Evolutionary conservation across 2,797 vertebrate genomes (phyloP), one percentile per base, ranked within the genome.

Genomic region (Galago senegalensis): DNA sequence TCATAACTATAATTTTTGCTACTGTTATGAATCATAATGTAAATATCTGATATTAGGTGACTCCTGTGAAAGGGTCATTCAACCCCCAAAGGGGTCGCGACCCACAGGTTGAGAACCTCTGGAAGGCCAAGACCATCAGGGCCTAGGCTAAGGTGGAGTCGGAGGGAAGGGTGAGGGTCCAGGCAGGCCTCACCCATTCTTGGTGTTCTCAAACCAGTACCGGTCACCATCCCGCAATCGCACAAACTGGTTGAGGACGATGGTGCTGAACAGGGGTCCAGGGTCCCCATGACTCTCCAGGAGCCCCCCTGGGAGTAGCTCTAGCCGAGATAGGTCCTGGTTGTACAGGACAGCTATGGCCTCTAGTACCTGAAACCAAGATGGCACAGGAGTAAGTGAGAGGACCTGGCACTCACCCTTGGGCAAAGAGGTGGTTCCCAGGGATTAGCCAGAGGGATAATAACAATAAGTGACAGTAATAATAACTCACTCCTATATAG

Each of bases 201-300:
- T 99, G 91, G 97, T 99, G 97, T 99, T 99, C 98, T 99, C 99
- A 0, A 99, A 99, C 99, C 99, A 99, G 98, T 99, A 99, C 70
- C 99, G 99, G 96, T 99, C 99, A 0, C 99, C 99, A 2, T 99
- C 99, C 70, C 99, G 98, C 79, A 99, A 98, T 34, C 99, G 99
- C 90, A 99, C 97, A 97, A 99, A 99, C 98, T 99, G 99, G 81
- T 99, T 99, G 73, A 99, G 94, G 87, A 99, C 98, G 31, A 99
- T 99, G 87, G 99, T 40, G 0, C 98, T 98, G 97, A 99, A 99
- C 94, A 99, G 99, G 79, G 97, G 98, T 43, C 99, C 99, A 0
- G 99, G 99, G 89, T 98, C 98, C 2, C 98, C 65, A 0, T 97
- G 18, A 85, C 76, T 96, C 97, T 99, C 99, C 92, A 99, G 96